A percentile compares a stretch with the other conserved stretches of the same genome.
phyloP scores from a whole-genome alignment of 2,888 invertebrate species.

The Globia sparganii region DNA sequence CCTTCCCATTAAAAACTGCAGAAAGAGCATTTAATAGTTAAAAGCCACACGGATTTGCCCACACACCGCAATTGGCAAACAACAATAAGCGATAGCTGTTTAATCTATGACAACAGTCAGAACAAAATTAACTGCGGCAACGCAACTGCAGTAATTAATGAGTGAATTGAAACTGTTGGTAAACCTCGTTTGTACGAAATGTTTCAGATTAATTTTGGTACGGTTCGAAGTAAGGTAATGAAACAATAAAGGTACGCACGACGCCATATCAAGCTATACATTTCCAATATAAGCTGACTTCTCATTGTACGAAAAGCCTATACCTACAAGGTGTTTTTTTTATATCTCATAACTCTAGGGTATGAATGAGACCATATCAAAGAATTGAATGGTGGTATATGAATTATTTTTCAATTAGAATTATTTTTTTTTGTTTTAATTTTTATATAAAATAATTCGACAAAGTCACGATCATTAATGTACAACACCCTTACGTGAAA shows the following conservation, averaged over 20 bases:
- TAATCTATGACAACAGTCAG: conserved; percentile 56
- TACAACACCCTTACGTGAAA: too few species aligned
- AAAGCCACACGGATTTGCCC: conserved; percentile 29
- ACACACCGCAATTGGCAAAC: conserved; percentile 41
- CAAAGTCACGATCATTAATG: too few species aligned
- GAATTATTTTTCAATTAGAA: too few species aligned
- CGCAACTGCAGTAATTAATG: conserved; percentile 52
- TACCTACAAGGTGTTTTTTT: too few species aligned
- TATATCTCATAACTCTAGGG: too few species aligned
- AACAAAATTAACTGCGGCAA: conserved; percentile 60
- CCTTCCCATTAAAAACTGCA: not conserved
- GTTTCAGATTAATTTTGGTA: conserved; percentile 32
- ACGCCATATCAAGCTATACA: not conserved
- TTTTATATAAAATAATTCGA: too few species aligned
- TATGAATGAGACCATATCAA: too few species aligned
- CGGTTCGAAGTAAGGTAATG: not conserved
- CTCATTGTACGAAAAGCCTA: not conserved
- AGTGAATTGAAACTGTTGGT: conserved; percentile 42
- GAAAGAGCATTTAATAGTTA: conserved; percentile 17
- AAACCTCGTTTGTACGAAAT: conserved; percentile 23
- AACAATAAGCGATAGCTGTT: conserved; percentile 47
- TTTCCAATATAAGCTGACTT: not conserved
- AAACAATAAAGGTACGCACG: not conserved
- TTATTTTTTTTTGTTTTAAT: too few species aligned
- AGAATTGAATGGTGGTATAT: too few species aligned